A percentile compares a stretch with the other conserved stretches of the same genome.
Conservation (phyloP, 2,113 vertebrate species). For the Myrmecobius fasciatus region DNA sequence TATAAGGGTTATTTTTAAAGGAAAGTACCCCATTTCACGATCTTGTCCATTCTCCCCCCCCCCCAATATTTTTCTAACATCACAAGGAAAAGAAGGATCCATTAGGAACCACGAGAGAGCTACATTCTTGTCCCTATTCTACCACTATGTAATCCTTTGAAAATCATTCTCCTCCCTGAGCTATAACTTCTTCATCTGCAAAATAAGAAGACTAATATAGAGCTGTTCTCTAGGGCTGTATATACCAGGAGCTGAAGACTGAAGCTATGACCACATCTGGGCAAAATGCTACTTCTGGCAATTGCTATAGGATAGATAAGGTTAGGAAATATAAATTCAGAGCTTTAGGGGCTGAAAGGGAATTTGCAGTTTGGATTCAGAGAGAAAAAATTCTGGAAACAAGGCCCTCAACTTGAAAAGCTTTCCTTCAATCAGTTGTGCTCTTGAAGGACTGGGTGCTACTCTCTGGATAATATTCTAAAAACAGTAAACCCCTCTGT, state of each 20-base stretch:
- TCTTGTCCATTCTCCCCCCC: background rate
- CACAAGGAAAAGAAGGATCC: background rate
- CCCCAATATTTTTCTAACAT: background rate
- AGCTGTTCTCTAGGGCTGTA: background rate
- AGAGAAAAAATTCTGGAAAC: background rate
- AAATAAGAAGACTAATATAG: background rate
- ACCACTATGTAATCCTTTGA: background rate
- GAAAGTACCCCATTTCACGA: background rate
- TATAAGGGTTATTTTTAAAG: slow-evolving; percentile 31
- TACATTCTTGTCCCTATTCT: background rate
- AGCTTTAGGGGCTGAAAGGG: background rate
- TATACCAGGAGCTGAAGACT: background rate
- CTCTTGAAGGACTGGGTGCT: background rate
- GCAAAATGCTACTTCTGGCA: background rate
- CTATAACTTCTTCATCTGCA: background rate
- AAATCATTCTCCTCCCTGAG: background rate
- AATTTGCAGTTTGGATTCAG: background rate
- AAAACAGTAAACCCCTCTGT: background rate
- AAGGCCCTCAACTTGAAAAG: background rate
- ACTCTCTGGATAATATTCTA: background rate
- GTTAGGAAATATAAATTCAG: background rate
- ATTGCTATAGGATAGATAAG: background rate
- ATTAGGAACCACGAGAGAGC: background rate
- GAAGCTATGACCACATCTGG: background rate
- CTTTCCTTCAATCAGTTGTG: background rate